Conservation (phyloP, 2,797 vertebrate genomes). For the Myotis pilosus region DNA sequence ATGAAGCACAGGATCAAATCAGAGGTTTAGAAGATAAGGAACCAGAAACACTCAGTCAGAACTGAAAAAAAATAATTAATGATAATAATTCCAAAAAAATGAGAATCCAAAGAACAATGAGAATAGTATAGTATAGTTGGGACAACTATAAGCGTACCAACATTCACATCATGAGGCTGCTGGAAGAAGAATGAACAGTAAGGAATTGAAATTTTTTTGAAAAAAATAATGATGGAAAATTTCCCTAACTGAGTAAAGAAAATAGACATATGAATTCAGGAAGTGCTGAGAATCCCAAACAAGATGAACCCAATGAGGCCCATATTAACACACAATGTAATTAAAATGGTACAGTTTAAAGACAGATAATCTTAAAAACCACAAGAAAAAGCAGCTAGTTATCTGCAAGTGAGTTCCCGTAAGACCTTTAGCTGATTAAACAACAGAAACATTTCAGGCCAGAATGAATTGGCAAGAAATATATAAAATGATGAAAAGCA, state of each 20-base stretch:
- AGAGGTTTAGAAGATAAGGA: not conserved
- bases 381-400: not conserved
- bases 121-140: not conserved
- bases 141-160: not conserved
- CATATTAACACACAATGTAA: not conserved
- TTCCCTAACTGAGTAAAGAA: not conserved
- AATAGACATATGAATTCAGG: not conserved
- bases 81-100: not conserved
- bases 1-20: not conserved
- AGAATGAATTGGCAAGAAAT: not conserved
- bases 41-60: not conserved
- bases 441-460: not conserved
- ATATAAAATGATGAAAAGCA: not conserved
- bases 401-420: not conserved
- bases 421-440: not conserved
- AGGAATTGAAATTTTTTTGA: not conserved
- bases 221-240: not conserved
- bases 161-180: not conserved
- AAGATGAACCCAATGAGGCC: not conserved
- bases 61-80: not conserved
- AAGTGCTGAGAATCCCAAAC: not conserved
- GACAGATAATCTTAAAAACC: not conserved
- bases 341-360: not conserved
- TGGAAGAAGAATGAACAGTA: not conserved
- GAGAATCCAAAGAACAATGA: not conserved